These are phyloP conservation scores for Stomorhina lunata DNA, from an alignment of 2,888 invertebrate species.

Conservation along the genomic window DNA sequence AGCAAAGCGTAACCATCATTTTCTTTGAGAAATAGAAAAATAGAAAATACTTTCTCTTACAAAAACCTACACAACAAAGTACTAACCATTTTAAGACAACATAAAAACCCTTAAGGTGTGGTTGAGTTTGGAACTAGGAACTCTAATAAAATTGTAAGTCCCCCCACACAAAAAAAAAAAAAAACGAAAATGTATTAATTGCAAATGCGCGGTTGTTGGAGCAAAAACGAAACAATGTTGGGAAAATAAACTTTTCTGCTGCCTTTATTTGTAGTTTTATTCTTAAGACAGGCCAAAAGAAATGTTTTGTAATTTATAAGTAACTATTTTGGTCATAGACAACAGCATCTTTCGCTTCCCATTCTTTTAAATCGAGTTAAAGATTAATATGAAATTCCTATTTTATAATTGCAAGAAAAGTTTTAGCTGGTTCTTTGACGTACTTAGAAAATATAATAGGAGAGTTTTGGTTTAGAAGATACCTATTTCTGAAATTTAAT, in stretches of 20 bases:
- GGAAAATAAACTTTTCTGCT: not conserved
- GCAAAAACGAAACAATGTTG: conserved; percentile 9
- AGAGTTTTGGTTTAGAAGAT: not conserved
- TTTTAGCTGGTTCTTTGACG: conserved; percentile 66
- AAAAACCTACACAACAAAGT: not conserved
- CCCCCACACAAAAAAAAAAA: conserved; percentile 69
- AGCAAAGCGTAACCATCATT: conserved; percentile 52
- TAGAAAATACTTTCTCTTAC: not conserved
- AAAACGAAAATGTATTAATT: conserved; percentile 74
- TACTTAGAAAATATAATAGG: not conserved
- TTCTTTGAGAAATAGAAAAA: not conserved
- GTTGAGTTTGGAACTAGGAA: conserved; percentile 18
- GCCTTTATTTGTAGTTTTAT: conserved; percentile 16
- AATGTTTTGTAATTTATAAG: conserved; percentile 46
- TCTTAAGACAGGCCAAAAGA: not conserved
- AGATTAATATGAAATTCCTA: conserved; percentile 61
- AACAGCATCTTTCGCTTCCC: not conserved
- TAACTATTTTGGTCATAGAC: not conserved
- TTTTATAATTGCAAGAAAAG: conserved; percentile 73
- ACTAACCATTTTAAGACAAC: conserved; percentile 27
- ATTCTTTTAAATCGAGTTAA: not conserved
- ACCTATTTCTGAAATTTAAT: too few relatives aligned
- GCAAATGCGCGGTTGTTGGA: conserved; percentile 71
- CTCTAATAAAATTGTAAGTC: conserved; percentile 18
- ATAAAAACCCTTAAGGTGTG: conserved; percentile 42